These are phyloP conservation scores for Drosophila nigricruria DNA, from an alignment of 2,888 invertebrate species.

Conservation along the genomic window DNA sequence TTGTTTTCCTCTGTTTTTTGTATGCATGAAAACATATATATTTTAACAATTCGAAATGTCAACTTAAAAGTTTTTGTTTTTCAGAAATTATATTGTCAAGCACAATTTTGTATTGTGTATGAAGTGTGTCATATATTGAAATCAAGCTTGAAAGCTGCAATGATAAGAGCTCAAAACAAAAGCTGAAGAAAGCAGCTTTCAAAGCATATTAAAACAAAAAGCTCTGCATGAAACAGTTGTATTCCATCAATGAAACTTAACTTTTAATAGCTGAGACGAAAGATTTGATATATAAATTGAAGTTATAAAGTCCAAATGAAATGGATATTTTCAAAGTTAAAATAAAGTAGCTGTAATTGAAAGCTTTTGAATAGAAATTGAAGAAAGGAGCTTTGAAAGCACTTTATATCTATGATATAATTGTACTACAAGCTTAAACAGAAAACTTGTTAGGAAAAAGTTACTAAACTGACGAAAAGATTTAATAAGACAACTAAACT, in stretches of 20 bases:
- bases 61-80: slow-evolving; percentile 40
- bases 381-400: neutral
- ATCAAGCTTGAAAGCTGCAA: neutral
- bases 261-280: neutral
- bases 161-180: neutral
- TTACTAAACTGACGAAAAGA: neutral
- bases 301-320: too few species aligned
- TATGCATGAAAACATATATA: slow-evolving; percentile 27
- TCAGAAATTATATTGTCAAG: slow-evolving; percentile 84
- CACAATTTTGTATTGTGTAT: slow-evolving; percentile 65
- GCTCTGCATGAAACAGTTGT: neutral
- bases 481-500: neutral
- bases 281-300: neutral
- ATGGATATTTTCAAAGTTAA: too few species aligned
- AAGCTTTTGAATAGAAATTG: neutral
- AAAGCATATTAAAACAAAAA: neutral
- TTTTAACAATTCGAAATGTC: slow-evolving; percentile 7
- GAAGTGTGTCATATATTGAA: neutral
- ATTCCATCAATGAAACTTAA: neutral
- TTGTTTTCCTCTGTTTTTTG: slow-evolving; percentile 24
- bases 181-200: neutral
- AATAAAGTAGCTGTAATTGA: neutral
- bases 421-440: neutral
- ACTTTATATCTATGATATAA: neutral
- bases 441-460: neutral